These are phyloP conservation scores for Ifrita kowaldi DNA, from an alignment of 2,113 vertebrate species.

Conservation along the genomic window DNA sequence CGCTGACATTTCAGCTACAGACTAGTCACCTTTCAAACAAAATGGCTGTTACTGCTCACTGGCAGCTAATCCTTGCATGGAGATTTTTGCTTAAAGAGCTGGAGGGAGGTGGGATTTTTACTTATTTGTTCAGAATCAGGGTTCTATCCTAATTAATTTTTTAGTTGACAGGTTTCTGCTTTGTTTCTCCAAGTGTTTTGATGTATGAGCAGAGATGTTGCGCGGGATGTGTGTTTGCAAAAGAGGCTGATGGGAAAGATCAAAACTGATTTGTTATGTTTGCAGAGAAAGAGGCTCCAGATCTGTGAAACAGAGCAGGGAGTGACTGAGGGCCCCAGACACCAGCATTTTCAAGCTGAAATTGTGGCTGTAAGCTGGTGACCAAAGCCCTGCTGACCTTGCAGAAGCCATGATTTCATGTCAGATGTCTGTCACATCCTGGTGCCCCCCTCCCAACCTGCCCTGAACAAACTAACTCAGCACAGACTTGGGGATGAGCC, in stretches of 20 bases:
- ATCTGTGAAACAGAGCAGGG: neutral
- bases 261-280: constrained; percentile 38
- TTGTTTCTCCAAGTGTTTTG: constrained; percentile 53
- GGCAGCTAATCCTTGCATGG: neutral
- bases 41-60: neutral
- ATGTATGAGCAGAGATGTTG: constrained; percentile 22
- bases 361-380: neutral
- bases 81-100: neutral
- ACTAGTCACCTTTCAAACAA: neutral
- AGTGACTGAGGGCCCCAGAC: neutral
- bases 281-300: neutral
- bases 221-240: constrained; percentile 12
- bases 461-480: neutral
- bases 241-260: constrained; percentile 34
- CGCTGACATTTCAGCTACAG: neutral
- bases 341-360: neutral
- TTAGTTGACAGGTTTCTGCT: constrained; percentile 62
- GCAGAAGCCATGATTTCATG: neutral
- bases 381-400: neutral
- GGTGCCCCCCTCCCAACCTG: neutral
- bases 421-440: neutral
- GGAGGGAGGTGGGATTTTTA: neutral
- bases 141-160: constrained; percentile 47
- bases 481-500: neutral
- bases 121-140: constrained; percentile 2